Conservation (phyloP, 2,113 vertebrate species). For the Marmota monax region DNA sequence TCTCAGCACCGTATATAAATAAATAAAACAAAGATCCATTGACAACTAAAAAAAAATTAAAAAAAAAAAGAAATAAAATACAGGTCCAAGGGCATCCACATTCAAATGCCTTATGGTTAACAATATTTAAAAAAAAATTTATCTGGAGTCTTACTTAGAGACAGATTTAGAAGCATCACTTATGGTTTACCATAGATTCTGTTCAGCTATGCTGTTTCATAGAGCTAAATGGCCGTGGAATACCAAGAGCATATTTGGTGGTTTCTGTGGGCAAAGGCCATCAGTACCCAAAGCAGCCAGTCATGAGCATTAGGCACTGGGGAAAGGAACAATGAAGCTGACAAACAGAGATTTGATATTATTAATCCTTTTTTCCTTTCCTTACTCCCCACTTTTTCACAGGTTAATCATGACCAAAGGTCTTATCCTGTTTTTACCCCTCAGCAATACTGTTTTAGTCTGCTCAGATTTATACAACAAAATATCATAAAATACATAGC, state of each 20-base stretch:
- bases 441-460: not conserved
- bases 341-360: not conserved
- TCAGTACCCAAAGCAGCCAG: not conserved
- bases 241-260: not conserved
- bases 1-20: too few species aligned
- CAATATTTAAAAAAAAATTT: accelerated
- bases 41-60: too few species aligned
- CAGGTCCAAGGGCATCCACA: not conserved
- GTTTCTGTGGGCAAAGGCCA: not conserved
- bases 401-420: not conserved
- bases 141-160: not conserved
- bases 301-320: not conserved
- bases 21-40: too few species aligned
- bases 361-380: not conserved
- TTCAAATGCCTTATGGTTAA: not conserved
- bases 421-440: not conserved
- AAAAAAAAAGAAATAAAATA: not conserved
- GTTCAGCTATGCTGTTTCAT: not conserved
- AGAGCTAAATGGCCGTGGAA: not conserved
- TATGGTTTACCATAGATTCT: not conserved
- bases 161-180: not conserved
- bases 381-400: not conserved
- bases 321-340: accelerated
- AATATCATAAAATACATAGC: not conserved
- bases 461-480: not conserved